These are phyloP conservation scores for Potorous gilbertii DNA, from an alignment of 2,797 vertebrate genomes.

Conservation along the genomic window DNA sequence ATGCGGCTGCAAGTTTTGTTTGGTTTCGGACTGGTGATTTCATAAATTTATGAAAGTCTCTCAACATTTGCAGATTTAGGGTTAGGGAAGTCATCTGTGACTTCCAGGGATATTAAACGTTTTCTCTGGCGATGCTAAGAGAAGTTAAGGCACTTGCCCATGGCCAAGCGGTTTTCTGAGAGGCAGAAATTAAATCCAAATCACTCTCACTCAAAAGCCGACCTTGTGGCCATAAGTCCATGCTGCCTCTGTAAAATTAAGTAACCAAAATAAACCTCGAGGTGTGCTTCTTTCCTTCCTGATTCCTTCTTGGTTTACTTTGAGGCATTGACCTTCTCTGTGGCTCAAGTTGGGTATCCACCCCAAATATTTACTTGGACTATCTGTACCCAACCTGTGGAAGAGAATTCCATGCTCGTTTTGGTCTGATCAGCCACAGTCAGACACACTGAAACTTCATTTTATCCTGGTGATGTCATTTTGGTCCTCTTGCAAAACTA, in stretches of 20 bases:
- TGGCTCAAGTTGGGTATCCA: too few species aligned
- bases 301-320: not conserved
- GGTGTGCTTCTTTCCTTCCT: not conserved
- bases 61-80: not conserved
- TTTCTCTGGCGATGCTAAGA: not conserved
- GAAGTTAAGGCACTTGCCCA: not conserved
- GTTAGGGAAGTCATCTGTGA: not conserved
- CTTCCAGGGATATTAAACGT: not conserved
- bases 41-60: not conserved
- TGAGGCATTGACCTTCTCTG: not conserved
- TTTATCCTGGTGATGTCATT: too few species aligned
- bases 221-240: not conserved
- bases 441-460: too few species aligned
- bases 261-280: not conserved
- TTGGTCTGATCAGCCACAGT: too few species aligned
- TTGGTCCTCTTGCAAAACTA: too few species aligned
- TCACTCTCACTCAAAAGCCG: not conserved
- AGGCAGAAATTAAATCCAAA: not conserved
- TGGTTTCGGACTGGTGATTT: not conserved
- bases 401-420: too few species aligned
- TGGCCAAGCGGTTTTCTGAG: not conserved
- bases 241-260: not conserved
- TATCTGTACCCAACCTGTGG: too few species aligned
- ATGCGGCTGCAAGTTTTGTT: not conserved
- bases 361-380: too few species aligned